phyloP scores from a whole-genome alignment of 2,113 vertebrate genomes.

The Ivindomyrus marchei region DNA sequence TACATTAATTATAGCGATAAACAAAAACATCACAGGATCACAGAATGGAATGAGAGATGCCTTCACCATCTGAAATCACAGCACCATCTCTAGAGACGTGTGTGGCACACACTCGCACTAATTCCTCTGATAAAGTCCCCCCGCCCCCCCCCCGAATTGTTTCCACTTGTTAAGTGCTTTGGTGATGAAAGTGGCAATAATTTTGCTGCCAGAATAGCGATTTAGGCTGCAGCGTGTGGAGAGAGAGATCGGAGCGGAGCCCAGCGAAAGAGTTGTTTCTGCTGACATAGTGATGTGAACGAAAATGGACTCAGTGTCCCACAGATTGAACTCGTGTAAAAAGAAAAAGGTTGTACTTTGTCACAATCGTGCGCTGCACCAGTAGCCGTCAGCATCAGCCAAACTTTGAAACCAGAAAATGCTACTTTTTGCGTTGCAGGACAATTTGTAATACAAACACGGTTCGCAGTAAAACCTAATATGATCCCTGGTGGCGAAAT shows the following conservation, averaged over 20 bases:
- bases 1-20: conserved; percentile 39
- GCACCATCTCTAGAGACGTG: background rate
- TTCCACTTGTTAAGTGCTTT: background rate
- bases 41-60: background rate
- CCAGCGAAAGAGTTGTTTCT: background rate
- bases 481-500: background rate
- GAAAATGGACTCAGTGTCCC: background rate
- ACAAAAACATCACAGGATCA: conserved; percentile 27
- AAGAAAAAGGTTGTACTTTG: background rate
- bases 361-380: background rate
- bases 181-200: background rate
- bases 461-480: background rate
- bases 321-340: background rate
- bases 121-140: background rate
- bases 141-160: background rate
- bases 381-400: background rate
- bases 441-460: background rate
- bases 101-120: background rate
- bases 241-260: background rate
- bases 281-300: background rate
- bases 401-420: background rate
- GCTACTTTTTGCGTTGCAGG: background rate
- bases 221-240: background rate
- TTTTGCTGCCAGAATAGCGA: background rate
- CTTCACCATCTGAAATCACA: background rate